A percentile compares a stretch with the other conserved stretches of the same genome.
These are phyloP conservation scores for Alfaro cultratus DNA, from an alignment of 2,797 vertebrate genomes.

Conservation along the genomic window DNA sequence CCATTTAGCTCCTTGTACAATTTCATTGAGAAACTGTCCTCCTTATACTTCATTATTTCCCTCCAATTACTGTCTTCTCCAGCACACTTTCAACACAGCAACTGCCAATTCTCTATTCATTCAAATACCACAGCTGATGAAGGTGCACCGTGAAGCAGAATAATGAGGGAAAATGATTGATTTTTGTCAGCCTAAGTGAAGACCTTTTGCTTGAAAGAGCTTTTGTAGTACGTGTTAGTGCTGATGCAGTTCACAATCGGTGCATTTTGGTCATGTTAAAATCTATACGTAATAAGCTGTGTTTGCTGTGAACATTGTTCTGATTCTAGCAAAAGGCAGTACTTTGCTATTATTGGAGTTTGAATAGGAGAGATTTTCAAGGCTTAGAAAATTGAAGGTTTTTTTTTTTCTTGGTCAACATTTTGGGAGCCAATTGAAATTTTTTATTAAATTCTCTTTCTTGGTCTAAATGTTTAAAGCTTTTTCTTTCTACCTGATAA, in stretches of 20 bases:
- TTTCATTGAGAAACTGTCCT: conserved; percentile 15
- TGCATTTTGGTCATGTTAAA: conserved; percentile 38
- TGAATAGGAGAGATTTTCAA: conserved; percentile 20
- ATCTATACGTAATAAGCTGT: conserved; percentile 49
- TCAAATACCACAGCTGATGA: conserved; percentile 42
- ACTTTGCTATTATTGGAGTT: conserved; percentile 37
- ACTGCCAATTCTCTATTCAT: conserved; percentile 37
- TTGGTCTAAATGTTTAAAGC: neutral
- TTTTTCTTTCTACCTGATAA: neutral
- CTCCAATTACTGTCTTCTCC: conserved; percentile 37
- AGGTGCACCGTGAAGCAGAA: conserved; percentile 37
- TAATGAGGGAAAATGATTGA: conserved; percentile 52
- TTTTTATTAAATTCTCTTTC: neutral
- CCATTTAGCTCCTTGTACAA: conserved; percentile 8
- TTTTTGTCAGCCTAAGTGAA: conserved; percentile 36
- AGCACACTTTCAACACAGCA: conserved; percentile 27
- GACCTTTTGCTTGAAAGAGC: conserved; percentile 22
- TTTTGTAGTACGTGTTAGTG: conserved; percentile 21
- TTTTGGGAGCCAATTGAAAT: neutral
- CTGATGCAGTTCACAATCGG: conserved; percentile 45
- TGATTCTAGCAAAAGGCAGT: conserved; percentile 33
- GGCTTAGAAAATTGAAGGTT: neutral
- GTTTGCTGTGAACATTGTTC: conserved; percentile 34
- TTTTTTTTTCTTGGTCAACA: conserved; percentile 1
- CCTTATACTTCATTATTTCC: conserved; percentile 9